Base-by-base conservation (phyloP, 2,888 invertebrate genomes). In the Rhyacophila evoluta region DNA sequence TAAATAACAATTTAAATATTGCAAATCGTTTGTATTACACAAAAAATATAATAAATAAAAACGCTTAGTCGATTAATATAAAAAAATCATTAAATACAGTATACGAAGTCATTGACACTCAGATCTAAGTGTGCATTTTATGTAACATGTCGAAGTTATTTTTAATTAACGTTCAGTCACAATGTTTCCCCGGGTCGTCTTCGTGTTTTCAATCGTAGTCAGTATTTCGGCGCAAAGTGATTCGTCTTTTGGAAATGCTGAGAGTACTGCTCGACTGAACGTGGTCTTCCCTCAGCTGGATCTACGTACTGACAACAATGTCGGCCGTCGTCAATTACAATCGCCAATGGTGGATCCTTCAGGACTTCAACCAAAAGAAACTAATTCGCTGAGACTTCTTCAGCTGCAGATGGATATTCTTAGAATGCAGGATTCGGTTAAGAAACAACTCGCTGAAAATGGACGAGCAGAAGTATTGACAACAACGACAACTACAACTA, bases 221-320 rank as follows among this genome's bases (percentile, higher is more conserved):
- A 3, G 29, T n/a, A 41, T 28, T 10, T 29, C 72, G 15, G 55
- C 71, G 15, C 55, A 67, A 72, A 72, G 39, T 2, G 41, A 70
- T 19, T 19, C 55, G 37, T 25, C 27, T 28, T 67, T 25, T 6
- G 73, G 72, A 27, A 68, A 72, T n/a, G 38, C 37, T 11, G 73
- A 77, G 37, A 12, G 25, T 12, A 69, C 67, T 1, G 78, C 76
- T 28, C 74, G 76, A 2, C 29, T 79, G n/a, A 79, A 81, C 15
- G 79, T 81, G 1, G 69, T 81, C 25, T 81, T 81, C 72, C 81
- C 81, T 5, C 79, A 81, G 67, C 12, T 79, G 38, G 74, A 79
- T 38, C 39, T 33, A n/a, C 12, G 55, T 8, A 1, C 70, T 10
- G 36, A 70, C 28, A 70, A 33, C 11, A 29, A 19, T 6, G 36